These are phyloP conservation scores for Rotaria socialis DNA, from an alignment of 2,888 invertebrate species.

Conservation along the genomic window DNA sequence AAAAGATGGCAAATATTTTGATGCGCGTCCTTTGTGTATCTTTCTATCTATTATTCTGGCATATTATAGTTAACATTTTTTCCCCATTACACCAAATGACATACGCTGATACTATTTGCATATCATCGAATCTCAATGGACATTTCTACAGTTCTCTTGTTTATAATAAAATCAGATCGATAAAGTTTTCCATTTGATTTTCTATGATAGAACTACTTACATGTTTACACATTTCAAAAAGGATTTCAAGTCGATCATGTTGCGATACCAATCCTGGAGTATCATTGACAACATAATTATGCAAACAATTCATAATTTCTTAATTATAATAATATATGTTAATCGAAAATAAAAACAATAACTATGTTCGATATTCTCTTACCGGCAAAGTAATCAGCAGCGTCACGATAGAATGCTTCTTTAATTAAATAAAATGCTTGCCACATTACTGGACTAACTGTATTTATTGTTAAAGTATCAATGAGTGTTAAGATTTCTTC, in stretches of 20 bases:
- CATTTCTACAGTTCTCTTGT: too few relatives aligned
- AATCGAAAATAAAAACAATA: background rate
- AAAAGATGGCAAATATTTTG: background rate
- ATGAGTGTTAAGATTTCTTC: slow-evolving; percentile 90
- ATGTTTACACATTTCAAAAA: slow-evolving; percentile 88
- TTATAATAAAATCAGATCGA: too few relatives aligned
- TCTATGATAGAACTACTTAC: slow-evolving; percentile 59
- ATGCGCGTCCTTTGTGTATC: background rate
- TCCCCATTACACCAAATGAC: background rate
- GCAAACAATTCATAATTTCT: slow-evolving; percentile 96
- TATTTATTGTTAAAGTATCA: slow-evolving; percentile 81
- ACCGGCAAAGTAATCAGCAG: slow-evolving; percentile 77
- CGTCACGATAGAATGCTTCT: slow-evolving; percentile 83
- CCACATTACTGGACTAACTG: slow-evolving; percentile 91
- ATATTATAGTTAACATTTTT: background rate
- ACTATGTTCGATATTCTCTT: background rate
- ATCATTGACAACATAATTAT: slow-evolving; percentile 93
- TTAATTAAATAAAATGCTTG: slow-evolving; percentile 71
- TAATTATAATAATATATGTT: background rate
- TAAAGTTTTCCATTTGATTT: too few relatives aligned
- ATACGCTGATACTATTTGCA: too few relatives aligned
- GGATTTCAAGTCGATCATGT: slow-evolving; percentile 78
- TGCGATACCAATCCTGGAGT: slow-evolving; percentile 85
- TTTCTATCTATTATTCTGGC: background rate
- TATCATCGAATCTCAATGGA: too few relatives aligned